Percentiles rank a stretch among this genome's conserved stretches.
Evolutionary conservation across 1,140 invertebrate genomes (phyloP).

Genomic region (Caenorhabditis remanei): DNA sequence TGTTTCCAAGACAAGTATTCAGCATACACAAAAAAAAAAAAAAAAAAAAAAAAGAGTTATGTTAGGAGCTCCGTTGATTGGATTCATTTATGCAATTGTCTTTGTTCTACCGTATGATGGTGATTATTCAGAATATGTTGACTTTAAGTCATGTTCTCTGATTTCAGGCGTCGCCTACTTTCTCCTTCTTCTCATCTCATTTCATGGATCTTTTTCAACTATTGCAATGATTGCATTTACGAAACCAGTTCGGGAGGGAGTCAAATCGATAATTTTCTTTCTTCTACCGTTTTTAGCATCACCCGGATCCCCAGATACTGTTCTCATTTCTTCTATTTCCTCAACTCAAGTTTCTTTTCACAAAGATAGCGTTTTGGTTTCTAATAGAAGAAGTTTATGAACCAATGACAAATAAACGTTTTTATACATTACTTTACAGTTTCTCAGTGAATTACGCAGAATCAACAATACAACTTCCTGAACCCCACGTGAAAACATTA

Average conservation of each 20-base stretch:
- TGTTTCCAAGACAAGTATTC: conserved; percentile 79
- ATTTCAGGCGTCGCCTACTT: background rate
- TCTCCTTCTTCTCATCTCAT: conserved; percentile 13
- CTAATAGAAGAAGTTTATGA: background rate
- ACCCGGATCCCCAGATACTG: background rate
- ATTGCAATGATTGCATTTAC: conserved; percentile 16
- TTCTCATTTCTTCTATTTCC: background rate
- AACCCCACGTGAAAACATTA: conserved; percentile 79
- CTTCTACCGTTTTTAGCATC: background rate
- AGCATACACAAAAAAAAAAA: conserved; percentile 77
- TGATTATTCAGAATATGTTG: background rate
- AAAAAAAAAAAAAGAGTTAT: no score
- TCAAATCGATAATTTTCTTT: background rate
- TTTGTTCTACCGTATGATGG: background rate
- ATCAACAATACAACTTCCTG: conserved; percentile 76
- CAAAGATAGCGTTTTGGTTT: background rate
- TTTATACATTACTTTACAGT: background rate
- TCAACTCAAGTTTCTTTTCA: background rate
- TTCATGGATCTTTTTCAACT: conserved; percentile 22
- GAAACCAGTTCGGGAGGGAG: conserved; percentile 15
- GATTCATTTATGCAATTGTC: conserved; percentile 19
- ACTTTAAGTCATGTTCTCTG: background rate
- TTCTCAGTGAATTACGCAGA: conserved; percentile 60
- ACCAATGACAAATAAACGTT: background rate
- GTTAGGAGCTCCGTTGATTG: conserved; percentile 12